A percentile compares a stretch with the other conserved stretches of the same genome.
phyloP scores from a whole-genome alignment of 2,797 vertebrate species.

The Botia kubotai region DNA sequence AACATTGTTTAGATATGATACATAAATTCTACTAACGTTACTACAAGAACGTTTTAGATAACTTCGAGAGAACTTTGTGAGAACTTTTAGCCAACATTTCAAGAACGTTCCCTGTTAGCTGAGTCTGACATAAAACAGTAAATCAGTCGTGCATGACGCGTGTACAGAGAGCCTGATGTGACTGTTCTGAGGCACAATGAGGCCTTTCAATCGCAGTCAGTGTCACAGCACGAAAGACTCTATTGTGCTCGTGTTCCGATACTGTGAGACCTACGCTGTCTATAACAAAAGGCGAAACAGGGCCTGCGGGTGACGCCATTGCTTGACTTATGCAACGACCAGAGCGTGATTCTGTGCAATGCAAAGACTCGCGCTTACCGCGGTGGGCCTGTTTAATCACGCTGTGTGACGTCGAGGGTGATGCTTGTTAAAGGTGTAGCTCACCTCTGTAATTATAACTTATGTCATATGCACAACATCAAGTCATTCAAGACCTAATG shows the following conservation, averaged over 20 bases:
- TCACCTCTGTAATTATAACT: neutral
- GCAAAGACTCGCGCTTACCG: neutral
- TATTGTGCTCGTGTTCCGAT: conserved; percentile 48
- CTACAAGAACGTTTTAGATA: no score
- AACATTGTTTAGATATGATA: no score
- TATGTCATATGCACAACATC: neutral
- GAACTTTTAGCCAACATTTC: no score
- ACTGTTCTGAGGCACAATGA: conserved; percentile 38
- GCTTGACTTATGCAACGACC: neutral
- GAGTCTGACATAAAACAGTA: conserved; percentile 2
- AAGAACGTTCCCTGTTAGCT: no score
- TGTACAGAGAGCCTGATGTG: conserved; percentile 11
- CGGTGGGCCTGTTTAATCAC: neutral
- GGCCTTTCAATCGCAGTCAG: conserved; percentile 28
- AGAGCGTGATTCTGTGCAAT: neutral
- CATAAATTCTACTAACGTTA: no score
- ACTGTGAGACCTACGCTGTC: neutral
- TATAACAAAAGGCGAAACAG: conserved; percentile 32
- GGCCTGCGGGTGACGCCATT: conserved; percentile 25
- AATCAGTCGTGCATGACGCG: conserved; percentile 14
- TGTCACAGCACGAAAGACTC: conserved; percentile 34
- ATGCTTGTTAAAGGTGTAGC: neutral
- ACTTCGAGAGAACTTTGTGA: no score
- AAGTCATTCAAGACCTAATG: no score
- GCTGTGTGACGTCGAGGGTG: neutral